Percentiles rank a stretch among this genome's conserved stretches.
These are phyloP conservation scores for Linepithema humile DNA, from an alignment of 1,140 invertebrate species.

Conservation along the genomic window DNA sequence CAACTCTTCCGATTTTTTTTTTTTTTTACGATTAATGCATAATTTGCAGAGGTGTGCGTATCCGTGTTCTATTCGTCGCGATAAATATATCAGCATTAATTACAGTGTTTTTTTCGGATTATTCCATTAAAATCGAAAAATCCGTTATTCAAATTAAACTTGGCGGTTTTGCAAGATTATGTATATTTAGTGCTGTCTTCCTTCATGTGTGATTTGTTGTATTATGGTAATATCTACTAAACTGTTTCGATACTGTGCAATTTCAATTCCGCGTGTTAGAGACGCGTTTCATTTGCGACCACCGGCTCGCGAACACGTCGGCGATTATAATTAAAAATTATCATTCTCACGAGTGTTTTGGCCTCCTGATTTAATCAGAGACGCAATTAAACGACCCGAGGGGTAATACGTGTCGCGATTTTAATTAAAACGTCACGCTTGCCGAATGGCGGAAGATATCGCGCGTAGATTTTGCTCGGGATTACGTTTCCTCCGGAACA, in stretches of 20 bases:
- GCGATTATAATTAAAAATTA: constrained; percentile 51
- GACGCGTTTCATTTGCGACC: background rate
- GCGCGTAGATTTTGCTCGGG: constrained; percentile 19
- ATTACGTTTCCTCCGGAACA: constrained; percentile 36
- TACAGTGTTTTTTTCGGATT: background rate
- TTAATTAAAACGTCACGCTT: constrained; percentile 55
- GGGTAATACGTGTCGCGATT: constrained; percentile 53
- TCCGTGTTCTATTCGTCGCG: background rate
- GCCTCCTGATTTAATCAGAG: constrained; percentile 45
- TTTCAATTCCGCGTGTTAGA: constrained; percentile 8
- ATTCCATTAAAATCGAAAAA: background rate
- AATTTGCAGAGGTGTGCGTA: background rate
- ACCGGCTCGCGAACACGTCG: background rate
- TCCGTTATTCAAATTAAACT: background rate
- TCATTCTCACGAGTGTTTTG: constrained; percentile 48
- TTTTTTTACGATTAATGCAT: background rate
- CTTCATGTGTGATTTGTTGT: background rate
- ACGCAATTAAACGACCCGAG: constrained; percentile 40
- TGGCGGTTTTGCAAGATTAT: background rate
- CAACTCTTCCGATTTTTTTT: background rate
- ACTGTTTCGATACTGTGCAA: background rate
- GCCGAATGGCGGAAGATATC: constrained; percentile 45
- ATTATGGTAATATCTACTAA: background rate
- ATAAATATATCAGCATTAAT: background rate
- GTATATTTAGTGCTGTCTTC: background rate